A percentile compares a stretch with the other conserved stretches of the same genome.
Evolutionary conservation across 2,888 invertebrate species (phyloP).

Genomic region (Acanthosoma haemorrhoidale): DNA sequence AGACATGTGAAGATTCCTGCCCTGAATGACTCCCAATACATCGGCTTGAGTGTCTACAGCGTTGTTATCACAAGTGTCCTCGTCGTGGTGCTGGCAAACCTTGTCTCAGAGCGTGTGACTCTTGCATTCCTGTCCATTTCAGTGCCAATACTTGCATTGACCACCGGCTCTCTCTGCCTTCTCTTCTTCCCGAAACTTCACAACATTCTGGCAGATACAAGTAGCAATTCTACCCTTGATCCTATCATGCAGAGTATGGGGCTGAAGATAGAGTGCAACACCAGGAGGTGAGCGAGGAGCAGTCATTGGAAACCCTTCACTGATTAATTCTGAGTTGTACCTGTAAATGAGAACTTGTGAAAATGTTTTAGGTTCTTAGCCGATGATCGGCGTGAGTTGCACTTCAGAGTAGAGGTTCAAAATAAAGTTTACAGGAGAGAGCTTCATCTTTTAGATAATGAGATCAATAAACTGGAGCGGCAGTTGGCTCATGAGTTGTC

Average conservation of each 20-base stretch:
- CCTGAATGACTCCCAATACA: constrained; percentile 88
- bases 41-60: constrained; percentile 86
- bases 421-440: constrained; percentile 83
- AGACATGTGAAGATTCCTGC: constrained; percentile 85
- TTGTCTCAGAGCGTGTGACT: constrained; percentile 75
- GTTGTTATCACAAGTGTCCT: constrained; percentile 83
- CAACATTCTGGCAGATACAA: constrained; percentile 53
- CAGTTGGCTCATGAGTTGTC: constrained; percentile 42
- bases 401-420: constrained; percentile 84
- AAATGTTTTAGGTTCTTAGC: constrained; percentile 64
- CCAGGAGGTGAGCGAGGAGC: constrained; percentile 51
- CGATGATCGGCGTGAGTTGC: constrained; percentile 72
- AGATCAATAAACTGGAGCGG: constrained; percentile 67
- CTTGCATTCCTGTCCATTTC: constrained; percentile 77
- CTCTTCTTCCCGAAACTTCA: constrained; percentile 82
- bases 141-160: constrained; percentile 74
- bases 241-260: constrained; percentile 85
- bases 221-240: constrained; percentile 55
- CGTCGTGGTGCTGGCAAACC: constrained; percentile 81
- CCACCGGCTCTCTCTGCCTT: constrained; percentile 77
- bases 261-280: constrained; percentile 80
- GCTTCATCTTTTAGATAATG: constrained; percentile 69
- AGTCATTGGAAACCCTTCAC: background rate
- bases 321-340: background rate
- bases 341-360: background rate